phyloP scores from a whole-genome alignment of 2,113 vertebrate genomes.

The Alligator mississippiensis region DNA sequence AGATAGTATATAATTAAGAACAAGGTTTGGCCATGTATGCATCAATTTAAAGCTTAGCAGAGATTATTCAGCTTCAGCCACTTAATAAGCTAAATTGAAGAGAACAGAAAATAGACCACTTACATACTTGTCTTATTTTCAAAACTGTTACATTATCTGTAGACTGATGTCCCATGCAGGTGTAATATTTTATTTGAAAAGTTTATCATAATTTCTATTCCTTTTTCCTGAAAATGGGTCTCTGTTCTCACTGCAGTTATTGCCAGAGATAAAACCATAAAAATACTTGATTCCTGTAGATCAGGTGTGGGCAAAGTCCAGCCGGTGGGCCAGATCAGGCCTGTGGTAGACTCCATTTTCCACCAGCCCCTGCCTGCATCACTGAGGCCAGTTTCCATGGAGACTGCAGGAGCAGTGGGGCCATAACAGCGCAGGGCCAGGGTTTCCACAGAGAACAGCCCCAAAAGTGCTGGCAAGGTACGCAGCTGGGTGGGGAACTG shows the following conservation, averaged over 20 bases:
- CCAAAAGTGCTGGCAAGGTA: too few relatives aligned
- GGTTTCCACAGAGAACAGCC: too few relatives aligned
- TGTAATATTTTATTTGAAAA: neutral
- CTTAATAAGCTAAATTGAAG: neutral
- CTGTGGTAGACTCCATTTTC: too few relatives aligned
- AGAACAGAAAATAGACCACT: constrained; percentile 5
- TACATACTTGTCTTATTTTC: neutral
- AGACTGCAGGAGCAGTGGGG: too few relatives aligned
- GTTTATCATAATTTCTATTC: neutral
- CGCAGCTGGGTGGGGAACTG: too few relatives aligned
- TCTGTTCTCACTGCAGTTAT: neutral
- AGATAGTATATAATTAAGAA: constrained; percentile 8
- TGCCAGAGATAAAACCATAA: neutral
- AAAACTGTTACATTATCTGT: constrained; percentile 1
- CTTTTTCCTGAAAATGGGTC: neutral
- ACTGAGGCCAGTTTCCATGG: too few relatives aligned
- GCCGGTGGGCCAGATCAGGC: too few relatives aligned
- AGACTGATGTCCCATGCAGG: neutral
- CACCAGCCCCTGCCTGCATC: too few relatives aligned
- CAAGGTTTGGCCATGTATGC: fast-evolving
- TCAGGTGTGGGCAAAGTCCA: too few relatives aligned
- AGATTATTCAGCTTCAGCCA: constrained; percentile 1
- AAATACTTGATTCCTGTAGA: too few relatives aligned
- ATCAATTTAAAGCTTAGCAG: neutral
- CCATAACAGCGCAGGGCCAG: too few relatives aligned